Evolutionary conservation across 2,888 invertebrate genomes (phyloP).

Genomic region (Morpho helenor): DNA sequence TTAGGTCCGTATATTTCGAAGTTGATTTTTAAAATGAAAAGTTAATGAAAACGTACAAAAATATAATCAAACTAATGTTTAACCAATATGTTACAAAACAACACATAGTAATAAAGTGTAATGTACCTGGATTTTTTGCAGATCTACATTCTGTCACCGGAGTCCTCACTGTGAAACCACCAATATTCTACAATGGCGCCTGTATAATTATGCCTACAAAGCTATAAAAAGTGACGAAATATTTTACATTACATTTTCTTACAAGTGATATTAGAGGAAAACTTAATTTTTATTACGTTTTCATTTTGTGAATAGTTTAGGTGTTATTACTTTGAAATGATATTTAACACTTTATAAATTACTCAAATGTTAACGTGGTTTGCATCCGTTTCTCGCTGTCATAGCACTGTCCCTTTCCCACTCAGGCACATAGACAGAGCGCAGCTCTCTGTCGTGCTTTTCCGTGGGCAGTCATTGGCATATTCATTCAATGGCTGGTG

Average conservation of each 20-base stretch:
- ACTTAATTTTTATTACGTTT: conserved; percentile 42
- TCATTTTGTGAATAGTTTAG: conserved; percentile 41
- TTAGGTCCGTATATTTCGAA: conserved; percentile 76
- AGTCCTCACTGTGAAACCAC: conserved; percentile 70
- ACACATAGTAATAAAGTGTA: conserved; percentile 64
- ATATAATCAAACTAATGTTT: conserved; percentile 62
- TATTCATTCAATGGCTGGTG: conserved; percentile 86
- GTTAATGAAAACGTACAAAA: conserved; percentile 61
- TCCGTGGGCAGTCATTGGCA: conserved; percentile 71
- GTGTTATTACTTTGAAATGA: conserved; percentile 50
- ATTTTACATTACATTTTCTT: conserved; percentile 37
- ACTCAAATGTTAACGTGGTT: conserved; percentile 75
- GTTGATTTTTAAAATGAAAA: conserved; percentile 61
- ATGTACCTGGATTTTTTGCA: conserved; percentile 75
- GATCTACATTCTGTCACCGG: conserved; percentile 74
- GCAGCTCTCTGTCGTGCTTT: conserved; percentile 71
- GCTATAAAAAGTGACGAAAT: conserved; percentile 48
- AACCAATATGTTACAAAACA: conserved; percentile 41
- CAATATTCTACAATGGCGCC: conserved; percentile 76
- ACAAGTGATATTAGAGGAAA: conserved; percentile 35
- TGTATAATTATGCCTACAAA: conserved; percentile 54
- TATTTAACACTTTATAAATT: conserved; percentile 56
- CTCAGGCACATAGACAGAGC: conserved; percentile 74
- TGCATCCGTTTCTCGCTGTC: conserved; percentile 71
- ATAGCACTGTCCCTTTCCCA: conserved; percentile 74